Conservation (phyloP, 2,113 vertebrate genomes). For the Leptobrachium leishanense region DNA sequence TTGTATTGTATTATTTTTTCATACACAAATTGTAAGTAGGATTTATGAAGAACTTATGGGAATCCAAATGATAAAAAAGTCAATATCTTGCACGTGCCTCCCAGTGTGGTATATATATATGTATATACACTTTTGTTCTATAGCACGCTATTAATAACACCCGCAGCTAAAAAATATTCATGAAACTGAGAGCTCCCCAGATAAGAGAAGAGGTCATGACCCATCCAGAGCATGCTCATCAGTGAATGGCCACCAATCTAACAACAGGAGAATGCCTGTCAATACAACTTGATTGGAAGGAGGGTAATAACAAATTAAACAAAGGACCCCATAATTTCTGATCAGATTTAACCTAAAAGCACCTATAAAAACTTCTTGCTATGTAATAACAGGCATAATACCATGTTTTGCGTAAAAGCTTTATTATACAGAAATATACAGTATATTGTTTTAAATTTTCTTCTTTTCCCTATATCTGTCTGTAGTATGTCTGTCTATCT, state of each 20-base stretch:
- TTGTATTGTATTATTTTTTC: not conserved
- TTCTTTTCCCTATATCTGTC: no score
- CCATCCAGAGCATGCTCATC: slow-evolving; percentile 66
- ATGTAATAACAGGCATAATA: no score
- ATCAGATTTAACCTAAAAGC: no score
- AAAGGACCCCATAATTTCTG: no score
- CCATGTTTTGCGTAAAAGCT: no score
- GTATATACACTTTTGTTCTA: slow-evolving; percentile 68
- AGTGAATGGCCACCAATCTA: slow-evolving; percentile 69
- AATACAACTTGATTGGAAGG: slow-evolving; percentile 65
- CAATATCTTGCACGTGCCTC: slow-evolving; percentile 64
- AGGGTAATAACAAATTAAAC: slow-evolving; percentile 69
- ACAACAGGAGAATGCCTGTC: slow-evolving; percentile 69
- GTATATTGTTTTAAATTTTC: no score
- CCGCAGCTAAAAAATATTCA: slow-evolving; percentile 75
- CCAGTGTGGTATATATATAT: slow-evolving; percentile 51
- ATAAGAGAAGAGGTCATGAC: slow-evolving; percentile 76
- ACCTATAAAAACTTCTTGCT: no score
- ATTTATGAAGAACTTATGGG: slow-evolving; percentile 55
- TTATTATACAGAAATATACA: no score
- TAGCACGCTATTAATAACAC: slow-evolving; percentile 72
- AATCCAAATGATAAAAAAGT: slow-evolving; percentile 68
- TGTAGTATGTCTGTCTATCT: no score
- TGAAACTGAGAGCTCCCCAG: slow-evolving; percentile 74
- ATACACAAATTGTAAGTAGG: slow-evolving; percentile 54